These are phyloP conservation scores for Lutjanus campechanus DNA, from an alignment of 2,797 vertebrate species.

Conservation along the genomic window DNA sequence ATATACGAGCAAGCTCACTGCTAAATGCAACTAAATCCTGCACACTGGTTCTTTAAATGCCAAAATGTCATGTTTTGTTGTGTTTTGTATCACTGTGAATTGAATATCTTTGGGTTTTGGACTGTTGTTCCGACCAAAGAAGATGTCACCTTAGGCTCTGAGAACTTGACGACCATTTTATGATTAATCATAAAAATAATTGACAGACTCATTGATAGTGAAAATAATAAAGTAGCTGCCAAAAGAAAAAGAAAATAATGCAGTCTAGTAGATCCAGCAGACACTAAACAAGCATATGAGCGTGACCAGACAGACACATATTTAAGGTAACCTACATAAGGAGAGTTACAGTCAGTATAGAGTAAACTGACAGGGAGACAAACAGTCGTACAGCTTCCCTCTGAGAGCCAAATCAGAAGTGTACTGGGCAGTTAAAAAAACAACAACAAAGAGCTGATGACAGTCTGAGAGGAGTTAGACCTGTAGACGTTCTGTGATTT, in stretches of 20 bases:
- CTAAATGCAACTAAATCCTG: no score
- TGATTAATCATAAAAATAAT: neutral
- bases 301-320: neutral
- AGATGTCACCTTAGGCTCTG: neutral
- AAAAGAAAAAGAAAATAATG: neutral
- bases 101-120: neutral
- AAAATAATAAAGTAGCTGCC: neutral
- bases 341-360: slow-evolving; percentile 30
- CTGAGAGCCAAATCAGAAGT: slow-evolving; percentile 50
- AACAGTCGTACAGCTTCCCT: slow-evolving; percentile 28
- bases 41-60: neutral
- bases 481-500: slow-evolving; percentile 76
- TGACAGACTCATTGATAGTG: neutral
- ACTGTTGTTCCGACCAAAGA: neutral
- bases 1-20: no score
- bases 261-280: neutral
- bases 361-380: slow-evolving; percentile 56
- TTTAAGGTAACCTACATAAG: slow-evolving; percentile 1
- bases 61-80: neutral
- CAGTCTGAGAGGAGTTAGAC: slow-evolving; percentile 68
- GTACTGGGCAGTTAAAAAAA: slow-evolving; percentile 58
- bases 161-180: neutral
- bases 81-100: neutral
- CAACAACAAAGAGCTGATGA: slow-evolving; percentile 70
- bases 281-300: neutral